phyloP scores from a whole-genome alignment of 2,113 vertebrate species.

The Rostratula benghalensis region DNA sequence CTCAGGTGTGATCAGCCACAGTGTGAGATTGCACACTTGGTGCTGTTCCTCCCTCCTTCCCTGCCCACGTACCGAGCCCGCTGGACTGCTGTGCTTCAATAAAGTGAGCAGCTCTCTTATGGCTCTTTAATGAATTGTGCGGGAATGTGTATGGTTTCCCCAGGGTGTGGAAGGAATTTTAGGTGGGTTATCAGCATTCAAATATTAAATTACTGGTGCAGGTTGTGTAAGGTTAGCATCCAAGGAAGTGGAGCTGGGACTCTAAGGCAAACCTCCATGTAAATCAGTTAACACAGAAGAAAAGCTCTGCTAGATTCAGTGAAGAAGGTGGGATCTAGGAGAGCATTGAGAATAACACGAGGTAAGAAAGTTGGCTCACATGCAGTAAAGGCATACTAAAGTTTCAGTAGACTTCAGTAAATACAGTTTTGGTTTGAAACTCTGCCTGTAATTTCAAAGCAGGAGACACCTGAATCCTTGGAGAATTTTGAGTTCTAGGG shows the following conservation, averaged over 20 bases:
- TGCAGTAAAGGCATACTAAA: background rate
- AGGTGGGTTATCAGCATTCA: conserved; percentile 20
- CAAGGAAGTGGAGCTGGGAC: background rate
- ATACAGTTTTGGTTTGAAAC: background rate
- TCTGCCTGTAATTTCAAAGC: background rate
- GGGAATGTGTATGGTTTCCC: background rate
- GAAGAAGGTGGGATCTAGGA: background rate
- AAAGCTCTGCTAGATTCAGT: background rate
- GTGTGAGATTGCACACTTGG: background rate
- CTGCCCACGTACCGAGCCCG: fast-evolving
- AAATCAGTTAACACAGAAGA: background rate
- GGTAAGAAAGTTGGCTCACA: background rate
- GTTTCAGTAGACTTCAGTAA: background rate
- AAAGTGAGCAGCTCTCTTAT: background rate
- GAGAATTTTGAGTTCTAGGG: background rate
- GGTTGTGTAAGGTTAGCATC: conserved; percentile 31
- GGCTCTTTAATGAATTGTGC: background rate
- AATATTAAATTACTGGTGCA: background rate
- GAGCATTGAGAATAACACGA: background rate
- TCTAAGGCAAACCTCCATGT: background rate
- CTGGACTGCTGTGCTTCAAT: background rate
- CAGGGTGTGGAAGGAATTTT: conserved; percentile 8
- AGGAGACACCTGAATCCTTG: background rate
- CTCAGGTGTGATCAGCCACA: background rate
- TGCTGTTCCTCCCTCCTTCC: background rate